Percentiles rank a stretch among this genome's conserved stretches.
These are phyloP conservation scores for Arctopsyche grandis DNA, from an alignment of 1,140 invertebrate species.

Conservation along the genomic window DNA sequence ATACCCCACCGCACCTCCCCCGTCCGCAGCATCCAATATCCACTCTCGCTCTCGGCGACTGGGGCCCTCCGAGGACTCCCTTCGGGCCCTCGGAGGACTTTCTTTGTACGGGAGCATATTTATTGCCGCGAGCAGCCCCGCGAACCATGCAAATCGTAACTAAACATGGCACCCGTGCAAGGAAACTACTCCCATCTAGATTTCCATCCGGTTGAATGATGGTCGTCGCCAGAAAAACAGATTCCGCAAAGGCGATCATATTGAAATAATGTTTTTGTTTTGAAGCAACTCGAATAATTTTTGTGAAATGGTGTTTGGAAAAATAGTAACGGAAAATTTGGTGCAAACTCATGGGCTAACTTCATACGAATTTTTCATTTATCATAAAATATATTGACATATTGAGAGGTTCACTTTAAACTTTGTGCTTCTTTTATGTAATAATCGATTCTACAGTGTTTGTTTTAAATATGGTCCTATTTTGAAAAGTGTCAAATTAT, in stretches of 20 bases:
- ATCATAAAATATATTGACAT: too few relatives aligned
- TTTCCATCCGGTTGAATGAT: slow-evolving; percentile 32
- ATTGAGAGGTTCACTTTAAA: too few relatives aligned
- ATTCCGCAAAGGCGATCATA: background rate
- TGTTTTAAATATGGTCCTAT: too few relatives aligned
- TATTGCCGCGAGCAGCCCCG: slow-evolving; percentile 40
- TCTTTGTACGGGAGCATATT: slow-evolving; percentile 40
- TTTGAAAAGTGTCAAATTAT: too few relatives aligned
- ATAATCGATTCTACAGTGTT: too few relatives aligned
- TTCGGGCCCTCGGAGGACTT: background rate
- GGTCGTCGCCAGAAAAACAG: background rate
- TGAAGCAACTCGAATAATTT: background rate
- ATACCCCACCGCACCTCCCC: slow-evolving; percentile 1
- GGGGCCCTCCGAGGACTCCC: background rate
- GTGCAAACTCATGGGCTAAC: too few relatives aligned
- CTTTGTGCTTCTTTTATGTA: too few relatives aligned
- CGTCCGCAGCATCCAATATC: slow-evolving; percentile 5
- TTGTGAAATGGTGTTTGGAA: too few relatives aligned
- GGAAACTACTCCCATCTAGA: slow-evolving; percentile 28
- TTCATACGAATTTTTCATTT: too few relatives aligned
- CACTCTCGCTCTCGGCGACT: slow-evolving; percentile 1
- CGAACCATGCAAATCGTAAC: slow-evolving; percentile 45
- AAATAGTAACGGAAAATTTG: too few relatives aligned
- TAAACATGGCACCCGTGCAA: slow-evolving; percentile 24
- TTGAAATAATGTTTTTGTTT: background rate